These are phyloP conservation scores for Acrobasis repandana DNA, from an alignment of 2,888 invertebrate genomes.

Conservation along the genomic window DNA sequence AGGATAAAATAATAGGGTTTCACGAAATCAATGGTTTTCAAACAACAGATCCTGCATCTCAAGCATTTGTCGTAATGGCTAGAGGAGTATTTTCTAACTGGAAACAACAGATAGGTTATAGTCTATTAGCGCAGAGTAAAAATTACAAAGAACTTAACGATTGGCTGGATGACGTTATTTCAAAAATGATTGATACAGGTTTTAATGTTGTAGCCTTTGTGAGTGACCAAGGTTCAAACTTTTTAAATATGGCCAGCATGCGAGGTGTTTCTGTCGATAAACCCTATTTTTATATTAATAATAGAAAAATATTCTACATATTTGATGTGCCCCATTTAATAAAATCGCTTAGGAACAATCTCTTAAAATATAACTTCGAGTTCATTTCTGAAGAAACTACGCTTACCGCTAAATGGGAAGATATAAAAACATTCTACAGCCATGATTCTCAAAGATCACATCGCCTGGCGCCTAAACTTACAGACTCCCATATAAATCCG, in stretches of 20 bases:
- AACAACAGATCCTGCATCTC: constrained; percentile 19
- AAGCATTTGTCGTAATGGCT: constrained; percentile 24
- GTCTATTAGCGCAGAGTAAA: constrained; percentile 19
- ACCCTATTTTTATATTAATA: constrained; percentile 27
- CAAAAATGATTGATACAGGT: constrained; percentile 19
- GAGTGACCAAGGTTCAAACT: constrained; percentile 24
- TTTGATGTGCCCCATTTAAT: constrained; percentile 28
- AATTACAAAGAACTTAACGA: constrained; percentile 17
- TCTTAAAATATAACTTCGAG: constrained; percentile 25
- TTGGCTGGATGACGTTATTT: constrained; percentile 23
- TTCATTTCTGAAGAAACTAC: constrained; percentile 2
- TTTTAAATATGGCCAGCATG: constrained; percentile 21
- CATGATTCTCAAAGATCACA: no score
- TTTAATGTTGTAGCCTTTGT: constrained; percentile 22
- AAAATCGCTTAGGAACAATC: constrained; percentile 25
- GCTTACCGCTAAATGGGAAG: not conserved
- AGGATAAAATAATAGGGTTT: constrained; percentile 28
- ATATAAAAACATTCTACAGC: no score
- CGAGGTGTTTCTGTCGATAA: constrained; percentile 19
- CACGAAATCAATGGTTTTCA: constrained; percentile 24
- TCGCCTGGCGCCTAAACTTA: no score
- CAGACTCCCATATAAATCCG: no score
- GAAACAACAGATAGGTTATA: constrained; percentile 25
- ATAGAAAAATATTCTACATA: constrained; percentile 27
- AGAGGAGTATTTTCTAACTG: constrained; percentile 23